Evolutionary conservation across 2,888 invertebrate genomes (phyloP), one percentile per base, ranked within the genome.

Genomic region (Dusona sp.): DNA sequence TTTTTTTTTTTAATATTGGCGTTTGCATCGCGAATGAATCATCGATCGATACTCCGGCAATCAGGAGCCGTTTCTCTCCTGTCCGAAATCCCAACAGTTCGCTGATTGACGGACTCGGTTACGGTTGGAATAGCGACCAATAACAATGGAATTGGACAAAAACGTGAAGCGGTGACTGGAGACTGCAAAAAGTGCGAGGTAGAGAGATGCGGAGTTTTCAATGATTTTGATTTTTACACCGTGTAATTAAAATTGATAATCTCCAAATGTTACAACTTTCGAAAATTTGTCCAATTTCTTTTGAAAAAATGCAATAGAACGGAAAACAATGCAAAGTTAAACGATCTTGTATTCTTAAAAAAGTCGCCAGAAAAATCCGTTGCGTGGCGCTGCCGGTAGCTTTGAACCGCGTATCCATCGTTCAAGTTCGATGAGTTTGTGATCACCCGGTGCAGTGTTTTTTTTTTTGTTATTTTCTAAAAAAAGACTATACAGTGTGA

Each of bases 391-490:
- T 72, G 25, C 9, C 70, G 45, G 64, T 22, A 16, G 16, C 3
- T 33, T 19, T 19, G 36, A 13, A 6, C 29, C 51, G 61, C 25
- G 51, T 8, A 57, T 8, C 9, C 19, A 8, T 36, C 48, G 36
- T 29, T 61, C 8, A 45, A 72, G 67, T 22, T 77, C 79, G 86
- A 83, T 83, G 80, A 48, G 75, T 86, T 83, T 77, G 38, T 79
- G 83, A 83, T 79, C 83, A 61, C 83, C 36, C 36, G 70, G 81
- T 75, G 19, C 38, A 22, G 25, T 25, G 54, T n/a, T 33, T 38
- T 25, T 51, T 73, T 73, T 79, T 36, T 45, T 22, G n/a, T 36
- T 48, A 67, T 73, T 19, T 67, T 68, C 4, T 33, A 72, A 61
- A 61, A 61, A 29, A 61, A 29, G 57, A 45, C 68, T 51, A 38